A percentile compares a stretch with the other conserved stretches of the same genome.
Conservation (phyloP, 2,113 vertebrate genomes). For the Nycticorax nycticorax region DNA sequence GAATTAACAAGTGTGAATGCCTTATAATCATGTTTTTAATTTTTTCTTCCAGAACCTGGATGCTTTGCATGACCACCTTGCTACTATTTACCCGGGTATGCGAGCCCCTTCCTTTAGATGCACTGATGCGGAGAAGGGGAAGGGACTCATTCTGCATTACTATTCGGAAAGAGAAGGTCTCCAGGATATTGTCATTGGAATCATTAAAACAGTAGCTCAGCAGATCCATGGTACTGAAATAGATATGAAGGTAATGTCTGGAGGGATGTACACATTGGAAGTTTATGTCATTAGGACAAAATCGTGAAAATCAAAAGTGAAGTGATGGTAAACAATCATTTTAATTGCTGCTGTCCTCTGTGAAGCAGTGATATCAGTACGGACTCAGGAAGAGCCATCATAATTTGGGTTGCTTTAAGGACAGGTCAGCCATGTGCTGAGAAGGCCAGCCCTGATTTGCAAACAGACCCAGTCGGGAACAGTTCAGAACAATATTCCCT, state of each 20-base stretch:
- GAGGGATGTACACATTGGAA: background rate
- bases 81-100: slow-evolving; percentile 98
- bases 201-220: slow-evolving; percentile 97
- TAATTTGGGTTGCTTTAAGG: background rate
- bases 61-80: slow-evolving; percentile 95
- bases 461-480: background rate
- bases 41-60: slow-evolving; percentile 87
- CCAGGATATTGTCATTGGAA: slow-evolving; percentile 98
- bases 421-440: background rate
- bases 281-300: background rate
- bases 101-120: slow-evolving; percentile 96
- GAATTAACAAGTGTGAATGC: background rate
- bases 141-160: slow-evolving; percentile 96
- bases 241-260: slow-evolving; percentile 92
- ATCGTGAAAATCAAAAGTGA: background rate
- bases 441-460: background rate
- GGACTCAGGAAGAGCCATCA: background rate
- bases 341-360: background rate
- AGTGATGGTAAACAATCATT: background rate
- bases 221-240: slow-evolving; percentile 98
- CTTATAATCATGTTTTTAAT: background rate
- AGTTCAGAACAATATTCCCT: background rate
- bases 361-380: background rate
- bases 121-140: slow-evolving; percentile 94
- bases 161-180: slow-evolving; percentile 98